Base-by-base conservation (phyloP, 1,140 invertebrate species). In the Ylistrum balloti region DNA sequence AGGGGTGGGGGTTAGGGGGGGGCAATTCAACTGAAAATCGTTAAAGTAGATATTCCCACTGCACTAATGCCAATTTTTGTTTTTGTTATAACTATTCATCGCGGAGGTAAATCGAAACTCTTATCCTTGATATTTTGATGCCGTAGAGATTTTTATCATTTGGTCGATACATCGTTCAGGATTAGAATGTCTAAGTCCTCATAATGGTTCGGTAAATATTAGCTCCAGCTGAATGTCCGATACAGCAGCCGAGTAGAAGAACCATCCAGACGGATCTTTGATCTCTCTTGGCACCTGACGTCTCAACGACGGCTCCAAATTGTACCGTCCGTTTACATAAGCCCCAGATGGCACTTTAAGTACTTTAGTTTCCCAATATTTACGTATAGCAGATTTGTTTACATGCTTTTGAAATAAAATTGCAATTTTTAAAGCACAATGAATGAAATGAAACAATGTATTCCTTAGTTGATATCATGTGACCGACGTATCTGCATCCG, bases 151-250 rank as follows among this genome's bases (percentile, higher is more conserved):
- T 74, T 74, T n/a, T 74, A 74, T 74, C 56, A n/a, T n/a, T 28
- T 17, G 56, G 17, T 74, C 56, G 56, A 74, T 74, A 74, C 22
- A 7, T 5, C 56, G 56, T 28, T 17, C 56, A 28, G 56, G 7
- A 74, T 74, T 74, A 28, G 56, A 28, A 28, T 74, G 56, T 74
- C 56, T 17, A 11, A 28, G 22, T 28, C 22, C 56, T 7, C 22
- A n/a, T 74, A 74, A 74, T 74, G 56, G 56, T 28, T 74, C 5
- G n/a, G n/a, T n/a, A 74, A 74, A 74, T 74, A 74, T 74, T 74
- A n/a, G 56, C 13, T 74, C 56, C 56, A 74, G 22, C 22, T 22
- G 22, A 1, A n/a, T 3, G 7, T 28, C 41, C 41, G 20, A 45
- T 45, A 45, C 41, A 17, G 10, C 41, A 45, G 56, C 22, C 5